These are phyloP conservation scores for Otolemur garnettii DNA, from an alignment of 2,113 vertebrate genomes.

Conservation along the genomic window DNA sequence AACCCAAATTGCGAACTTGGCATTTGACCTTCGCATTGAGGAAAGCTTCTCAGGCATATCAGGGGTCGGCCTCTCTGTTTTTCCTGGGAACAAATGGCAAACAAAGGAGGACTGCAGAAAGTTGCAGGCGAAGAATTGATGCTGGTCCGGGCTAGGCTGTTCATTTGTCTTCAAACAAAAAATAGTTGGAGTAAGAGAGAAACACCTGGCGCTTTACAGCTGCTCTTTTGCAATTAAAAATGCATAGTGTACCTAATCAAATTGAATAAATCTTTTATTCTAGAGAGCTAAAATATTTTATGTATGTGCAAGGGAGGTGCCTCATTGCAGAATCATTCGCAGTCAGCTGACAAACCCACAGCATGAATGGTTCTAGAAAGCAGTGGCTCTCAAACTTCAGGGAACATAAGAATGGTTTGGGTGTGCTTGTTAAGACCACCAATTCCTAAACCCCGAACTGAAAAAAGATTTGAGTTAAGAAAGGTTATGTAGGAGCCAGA, in stretches of 20 bases:
- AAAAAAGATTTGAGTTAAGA: neutral
- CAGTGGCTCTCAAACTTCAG: neutral
- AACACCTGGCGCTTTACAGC: constrained; percentile 73
- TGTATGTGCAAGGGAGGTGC: constrained; percentile 23
- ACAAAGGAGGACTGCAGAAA: constrained; percentile 14
- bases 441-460: neutral
- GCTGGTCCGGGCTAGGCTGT: neutral
- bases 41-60: neutral
- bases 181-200: constrained; percentile 67
- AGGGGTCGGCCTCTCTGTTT: neutral
- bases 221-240: constrained; percentile 78
- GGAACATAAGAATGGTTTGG: neutral
- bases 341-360: neutral
- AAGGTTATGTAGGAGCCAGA: neutral
- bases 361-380: neutral
- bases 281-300: constrained; percentile 68
- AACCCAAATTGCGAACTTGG: constrained; percentile 57
- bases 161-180: constrained; percentile 52
- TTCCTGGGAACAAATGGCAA: neutral
- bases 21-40: constrained; percentile 63
- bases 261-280: constrained; percentile 70
- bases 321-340: constrained; percentile 36
- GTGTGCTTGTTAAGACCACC: neutral
- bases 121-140: constrained; percentile 23
- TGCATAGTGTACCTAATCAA: constrained; percentile 63